Base-by-base conservation (phyloP, 2,113 vertebrate genomes). In the Nesogale talazaci region DNA sequence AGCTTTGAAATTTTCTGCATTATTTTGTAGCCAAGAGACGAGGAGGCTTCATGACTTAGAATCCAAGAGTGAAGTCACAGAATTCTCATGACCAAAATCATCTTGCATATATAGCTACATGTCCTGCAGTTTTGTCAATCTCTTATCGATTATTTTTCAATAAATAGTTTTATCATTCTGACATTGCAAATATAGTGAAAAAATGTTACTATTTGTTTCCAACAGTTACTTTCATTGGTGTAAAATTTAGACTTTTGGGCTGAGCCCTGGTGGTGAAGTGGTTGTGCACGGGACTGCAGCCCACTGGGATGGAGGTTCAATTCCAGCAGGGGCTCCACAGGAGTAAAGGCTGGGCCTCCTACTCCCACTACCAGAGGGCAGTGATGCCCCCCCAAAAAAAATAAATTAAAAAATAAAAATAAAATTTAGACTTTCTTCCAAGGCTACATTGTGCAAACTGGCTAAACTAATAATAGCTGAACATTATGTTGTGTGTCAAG, bases 1-100 rank as follows among this genome's bases (percentile, higher is more conserved):
- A 77, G 38, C 34, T 22, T 89, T 77, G 12, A 17, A 67, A 11
- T 89, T 92, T 90, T 91, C 46, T 90, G n/a, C 25, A 67, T 69
- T 70, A 81, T 89, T 93, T 85, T 46, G 27, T 29, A 78, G 67
- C 85, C 52, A 84, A 92, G 7, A 2, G 34, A 12, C 70, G 23
- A 82, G 42, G 15, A 36, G 3, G 3, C 15, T 38, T 57, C 67
- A 67, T 57, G 20, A 78, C 46, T 38, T 84, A 31, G 20, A 89
- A 75, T 2, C 22, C 80, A 86, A 80, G 59, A 40, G 42, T n/a
- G 38, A 10, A 61, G 1, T 0, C 1, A 27, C 29, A 59, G 74
- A 81, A 40, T 86, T 92, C 67, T 84, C 40, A 63, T 70, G 27
- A 52, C n/a, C 46, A 61, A 40, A 89, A 80, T 1, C 42, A 57